A percentile compares a stretch with the other conserved stretches of the same genome.
Evolutionary conservation across 2,113 vertebrate genomes (phyloP).

Genomic region (Telmatochromis bifrenatus): DNA sequence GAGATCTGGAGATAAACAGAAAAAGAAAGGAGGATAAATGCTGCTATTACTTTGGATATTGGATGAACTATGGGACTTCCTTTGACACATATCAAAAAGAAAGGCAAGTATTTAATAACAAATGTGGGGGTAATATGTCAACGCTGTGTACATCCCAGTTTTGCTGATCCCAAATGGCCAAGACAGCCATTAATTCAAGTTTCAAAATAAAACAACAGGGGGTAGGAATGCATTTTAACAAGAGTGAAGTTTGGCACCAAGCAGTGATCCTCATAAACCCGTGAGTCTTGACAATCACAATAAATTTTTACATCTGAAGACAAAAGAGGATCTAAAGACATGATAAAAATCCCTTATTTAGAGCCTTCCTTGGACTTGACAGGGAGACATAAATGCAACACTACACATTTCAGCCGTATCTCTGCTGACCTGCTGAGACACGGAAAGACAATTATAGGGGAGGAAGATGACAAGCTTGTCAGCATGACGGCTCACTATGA

Average conservation of each 20-base stretch:
- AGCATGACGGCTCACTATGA: slow-evolving; percentile 40
- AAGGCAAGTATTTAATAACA: background rate
- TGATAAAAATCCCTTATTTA: background rate
- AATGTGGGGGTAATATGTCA: background rate
- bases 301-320: background rate
- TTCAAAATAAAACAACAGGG: background rate
- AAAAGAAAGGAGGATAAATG: background rate
- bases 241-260: background rate
- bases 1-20: background rate
- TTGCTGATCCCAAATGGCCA: background rate
- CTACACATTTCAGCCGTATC: slow-evolving; percentile 8
- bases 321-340: background rate
- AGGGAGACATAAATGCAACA: slow-evolving; percentile 5
- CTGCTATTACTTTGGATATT: background rate
- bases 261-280: background rate
- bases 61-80: background rate
- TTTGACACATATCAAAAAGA: background rate
- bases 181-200: background rate
- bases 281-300: background rate
- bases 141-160: background rate
- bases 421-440: slow-evolving; percentile 39
- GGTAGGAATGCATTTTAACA: background rate
- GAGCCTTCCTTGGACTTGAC: background rate
- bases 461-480: slow-evolving; percentile 47
- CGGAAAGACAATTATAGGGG: slow-evolving; percentile 49